Base-by-base conservation (phyloP, 2,113 vertebrate genomes). In the Cisticola juncidis region DNA sequence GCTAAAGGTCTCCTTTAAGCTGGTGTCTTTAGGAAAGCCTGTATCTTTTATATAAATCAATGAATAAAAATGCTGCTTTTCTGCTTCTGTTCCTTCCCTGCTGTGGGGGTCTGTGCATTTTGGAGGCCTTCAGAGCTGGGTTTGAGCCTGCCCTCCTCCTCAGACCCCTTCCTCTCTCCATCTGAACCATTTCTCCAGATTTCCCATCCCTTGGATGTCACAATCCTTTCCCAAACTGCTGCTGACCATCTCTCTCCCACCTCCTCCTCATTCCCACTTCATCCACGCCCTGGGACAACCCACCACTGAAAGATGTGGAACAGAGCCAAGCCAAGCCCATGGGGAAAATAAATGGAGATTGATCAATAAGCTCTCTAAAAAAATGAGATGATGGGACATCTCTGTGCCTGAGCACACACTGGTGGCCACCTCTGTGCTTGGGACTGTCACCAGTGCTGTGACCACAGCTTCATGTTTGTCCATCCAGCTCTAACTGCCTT, bases 1-100 rank as follows among this genome's bases (percentile, higher is more conserved):
- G 66, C 65, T 84, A 81, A 95, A 94, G 73, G 91, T 87, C 87
- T 95, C 14, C 1, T 87, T 92, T 14, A 65, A 94, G 65, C 28
- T 3, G 5, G 6, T 31, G 23, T 73, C 47, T 66, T 40, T 33
- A 9, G 4, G 58, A 86, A 77, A 77, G 20, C 51, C 33, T 25
- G 1, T 35, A 16, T 78, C 28, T 70, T 40, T 87, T 25, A 23
- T 25, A 29, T 4, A 71, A 93, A 45, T 38, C 28, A 35, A 48
- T 44, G 51, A 86, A 88, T 14, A 47, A 86, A 60, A 45, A 6
- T 15, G 6, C 19, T 26, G 13, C 25, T 71, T 86, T 74, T 79
- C 73, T 48, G 19, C 40, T 48, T 56, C 90, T 83, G 42, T 88
- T 68, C 31, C 78, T 53, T 65, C 21, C 47, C 28, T 11, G 2